phyloP scores from a whole-genome alignment of 2,888 invertebrate species.

The Linnaemya vulpina region DNA sequence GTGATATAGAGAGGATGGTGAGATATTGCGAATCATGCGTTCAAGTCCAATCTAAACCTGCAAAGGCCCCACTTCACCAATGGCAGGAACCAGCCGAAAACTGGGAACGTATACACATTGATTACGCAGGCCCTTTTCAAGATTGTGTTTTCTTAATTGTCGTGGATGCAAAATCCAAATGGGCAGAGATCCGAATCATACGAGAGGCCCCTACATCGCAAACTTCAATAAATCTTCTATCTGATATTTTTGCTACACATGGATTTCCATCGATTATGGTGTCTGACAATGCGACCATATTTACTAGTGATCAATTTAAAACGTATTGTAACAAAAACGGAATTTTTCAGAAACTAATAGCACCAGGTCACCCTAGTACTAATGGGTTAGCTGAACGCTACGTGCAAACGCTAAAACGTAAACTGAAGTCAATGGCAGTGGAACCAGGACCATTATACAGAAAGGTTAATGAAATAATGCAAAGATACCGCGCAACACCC shows the following conservation, averaged over 20 bases:
- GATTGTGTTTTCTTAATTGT: constrained; percentile 36
- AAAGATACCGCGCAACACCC: constrained; percentile 54
- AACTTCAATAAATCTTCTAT: too few species aligned
- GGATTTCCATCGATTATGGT: constrained; percentile 49
- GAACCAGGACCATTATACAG: background rate
- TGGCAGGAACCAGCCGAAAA: background rate
- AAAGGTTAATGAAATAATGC: constrained; percentile 40
- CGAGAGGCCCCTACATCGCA: constrained; percentile 28
- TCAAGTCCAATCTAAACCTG: background rate
- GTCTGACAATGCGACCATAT: constrained; percentile 46
- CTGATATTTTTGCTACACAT: too few species aligned
- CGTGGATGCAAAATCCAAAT: constrained; percentile 41
- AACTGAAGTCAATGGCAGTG: background rate
- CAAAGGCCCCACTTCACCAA: background rate
- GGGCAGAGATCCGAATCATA: background rate
- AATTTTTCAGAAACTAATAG: constrained; percentile 41
- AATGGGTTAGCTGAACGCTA: background rate
- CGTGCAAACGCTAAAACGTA: too few species aligned
- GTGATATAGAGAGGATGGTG: too few species aligned
- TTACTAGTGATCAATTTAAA: constrained; percentile 32
- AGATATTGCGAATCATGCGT: background rate
- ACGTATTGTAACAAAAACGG: background rate
- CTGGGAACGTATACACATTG: background rate
- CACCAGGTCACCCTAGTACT: constrained; percentile 40
- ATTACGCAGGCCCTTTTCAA: constrained; percentile 13